Percentiles rank a stretch among this genome's conserved stretches.
phyloP scores from a whole-genome alignment of 1,140 invertebrate species.

The Periplaneta americana region DNA sequence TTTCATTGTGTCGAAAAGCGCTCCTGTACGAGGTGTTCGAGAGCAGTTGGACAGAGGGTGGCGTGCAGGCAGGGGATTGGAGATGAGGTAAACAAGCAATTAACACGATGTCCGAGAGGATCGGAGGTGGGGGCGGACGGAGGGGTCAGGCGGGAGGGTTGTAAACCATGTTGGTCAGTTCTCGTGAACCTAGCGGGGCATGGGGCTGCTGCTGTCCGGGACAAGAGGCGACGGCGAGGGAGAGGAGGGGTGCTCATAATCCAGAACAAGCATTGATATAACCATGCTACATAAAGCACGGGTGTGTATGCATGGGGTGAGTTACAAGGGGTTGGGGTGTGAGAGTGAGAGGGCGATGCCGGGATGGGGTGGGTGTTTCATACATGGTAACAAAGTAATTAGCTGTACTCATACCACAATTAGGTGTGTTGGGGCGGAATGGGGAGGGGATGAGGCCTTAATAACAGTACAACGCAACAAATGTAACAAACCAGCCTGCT shows the following conservation, averaged over 20 bases:
- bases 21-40: neutral
- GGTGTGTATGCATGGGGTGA: slow-evolving; percentile 1
- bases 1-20: neutral
- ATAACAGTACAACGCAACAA: neutral
- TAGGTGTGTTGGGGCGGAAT: slow-evolving; percentile 4
- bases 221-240: neutral
- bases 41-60: neutral
- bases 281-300: slow-evolving; percentile 7
- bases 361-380: slow-evolving; percentile 1
- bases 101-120: slow-evolving; percentile 16
- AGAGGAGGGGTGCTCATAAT: slow-evolving; percentile 9
- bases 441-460: neutral
- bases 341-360: neutral
- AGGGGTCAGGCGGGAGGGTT: slow-evolving; percentile 3
- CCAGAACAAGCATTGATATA: slow-evolving; percentile 13
- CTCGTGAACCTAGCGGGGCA: neutral
- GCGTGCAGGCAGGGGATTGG: neutral
- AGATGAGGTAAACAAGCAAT: slow-evolving; percentile 17
- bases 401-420: slow-evolving; percentile 15
- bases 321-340: neutral
- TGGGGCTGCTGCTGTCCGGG: neutral
- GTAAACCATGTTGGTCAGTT: slow-evolving; percentile 18
- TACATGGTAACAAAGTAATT: slow-evolving; percentile 19
- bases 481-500: neutral
- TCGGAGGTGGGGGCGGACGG: neutral